Conservation (phyloP, 2,113 vertebrate species). For the Artemisiospiza belli region DNA sequence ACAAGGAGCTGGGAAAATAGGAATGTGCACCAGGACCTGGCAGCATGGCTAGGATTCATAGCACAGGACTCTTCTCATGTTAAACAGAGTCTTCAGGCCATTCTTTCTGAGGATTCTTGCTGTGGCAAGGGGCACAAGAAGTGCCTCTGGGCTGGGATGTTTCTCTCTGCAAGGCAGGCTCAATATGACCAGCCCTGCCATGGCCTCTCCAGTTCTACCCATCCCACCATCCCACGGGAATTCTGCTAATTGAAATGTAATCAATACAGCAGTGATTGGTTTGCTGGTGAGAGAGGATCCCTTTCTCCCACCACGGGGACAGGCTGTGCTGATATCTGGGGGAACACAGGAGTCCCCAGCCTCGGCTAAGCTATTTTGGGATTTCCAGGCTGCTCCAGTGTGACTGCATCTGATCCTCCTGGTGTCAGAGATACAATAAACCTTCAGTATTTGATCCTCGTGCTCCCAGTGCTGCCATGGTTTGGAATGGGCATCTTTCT, state of each 20-base stretch:
- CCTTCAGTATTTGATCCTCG: not conserved
- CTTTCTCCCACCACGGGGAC: rapidly evolving
- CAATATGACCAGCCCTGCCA: not conserved
- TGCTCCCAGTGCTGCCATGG: rapidly evolving
- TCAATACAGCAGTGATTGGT: not conserved
- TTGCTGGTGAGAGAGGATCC: not conserved
- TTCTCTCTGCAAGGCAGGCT: not conserved
- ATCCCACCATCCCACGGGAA: not conserved
- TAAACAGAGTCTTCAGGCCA: rapidly evolving
- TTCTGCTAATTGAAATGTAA: not conserved
- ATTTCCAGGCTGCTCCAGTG: not conserved
- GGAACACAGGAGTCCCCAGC: rapidly evolving
- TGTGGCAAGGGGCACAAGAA: rapidly evolving
- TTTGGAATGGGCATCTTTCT: not conserved
- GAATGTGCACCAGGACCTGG: not conserved
- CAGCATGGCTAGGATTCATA: rapidly evolving
- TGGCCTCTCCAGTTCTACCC: not conserved
- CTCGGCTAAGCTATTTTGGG: rapidly evolving
- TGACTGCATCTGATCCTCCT: rapidly evolving
- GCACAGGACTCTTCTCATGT: rapidly evolving
- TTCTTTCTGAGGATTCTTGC: not conserved
- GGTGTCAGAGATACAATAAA: rapidly evolving
- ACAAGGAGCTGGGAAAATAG: not conserved
- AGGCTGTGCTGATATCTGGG: not conserved
- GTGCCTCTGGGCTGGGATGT: not conserved